A percentile compares a stretch with the other conserved stretches of the same genome.
phyloP scores from a whole-genome alignment of 2,113 vertebrate genomes.

The Siphamia tubifer region DNA sequence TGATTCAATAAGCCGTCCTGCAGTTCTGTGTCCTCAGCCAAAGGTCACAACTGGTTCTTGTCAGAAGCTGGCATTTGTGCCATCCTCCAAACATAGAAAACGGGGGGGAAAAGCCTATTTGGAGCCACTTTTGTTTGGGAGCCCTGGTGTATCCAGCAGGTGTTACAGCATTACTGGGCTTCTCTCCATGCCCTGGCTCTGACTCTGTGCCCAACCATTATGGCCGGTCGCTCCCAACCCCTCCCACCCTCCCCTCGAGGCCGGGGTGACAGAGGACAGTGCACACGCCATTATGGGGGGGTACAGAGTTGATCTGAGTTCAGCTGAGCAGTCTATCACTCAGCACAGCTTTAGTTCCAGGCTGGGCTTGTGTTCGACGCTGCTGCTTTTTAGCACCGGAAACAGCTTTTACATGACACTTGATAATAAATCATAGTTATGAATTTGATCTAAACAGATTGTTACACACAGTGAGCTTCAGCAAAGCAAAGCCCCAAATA shows the following conservation, averaged over 20 bases:
- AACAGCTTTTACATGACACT: slow-evolving; percentile 38
- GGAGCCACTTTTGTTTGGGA: slow-evolving; percentile 53
- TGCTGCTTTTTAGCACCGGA: slow-evolving; percentile 16
- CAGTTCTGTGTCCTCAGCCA: slow-evolving; percentile 16
- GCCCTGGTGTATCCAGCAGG: slow-evolving; percentile 54
- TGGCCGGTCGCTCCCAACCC: slow-evolving; percentile 27
- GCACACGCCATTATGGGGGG: slow-evolving; percentile 36
- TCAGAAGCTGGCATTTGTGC: slow-evolving; percentile 5
- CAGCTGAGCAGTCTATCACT: slow-evolving; percentile 79
- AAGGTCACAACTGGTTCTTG: slow-evolving; percentile 36
- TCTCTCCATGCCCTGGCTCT: slow-evolving; percentile 41
- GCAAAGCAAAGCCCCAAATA: slow-evolving; percentile 25
- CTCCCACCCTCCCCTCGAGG: slow-evolving; percentile 33
- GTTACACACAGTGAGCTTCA: slow-evolving; percentile 28
- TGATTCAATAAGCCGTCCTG: background rate
- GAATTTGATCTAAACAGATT: slow-evolving; percentile 51
- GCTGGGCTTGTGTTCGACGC: slow-evolving; percentile 34
- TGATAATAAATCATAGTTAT: slow-evolving; percentile 56
- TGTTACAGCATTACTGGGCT: slow-evolving; percentile 37
- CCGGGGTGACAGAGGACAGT: slow-evolving; percentile 36
- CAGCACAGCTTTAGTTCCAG: slow-evolving; percentile 71
- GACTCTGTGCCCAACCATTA: slow-evolving; percentile 51
- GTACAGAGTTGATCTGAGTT: slow-evolving; percentile 13
- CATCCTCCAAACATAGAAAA: slow-evolving; percentile 39
- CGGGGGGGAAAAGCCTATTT: no score